Evolutionary conservation across 1,140 invertebrate species (phyloP).

Genomic region (Zaprionus lachaisei): DNA sequence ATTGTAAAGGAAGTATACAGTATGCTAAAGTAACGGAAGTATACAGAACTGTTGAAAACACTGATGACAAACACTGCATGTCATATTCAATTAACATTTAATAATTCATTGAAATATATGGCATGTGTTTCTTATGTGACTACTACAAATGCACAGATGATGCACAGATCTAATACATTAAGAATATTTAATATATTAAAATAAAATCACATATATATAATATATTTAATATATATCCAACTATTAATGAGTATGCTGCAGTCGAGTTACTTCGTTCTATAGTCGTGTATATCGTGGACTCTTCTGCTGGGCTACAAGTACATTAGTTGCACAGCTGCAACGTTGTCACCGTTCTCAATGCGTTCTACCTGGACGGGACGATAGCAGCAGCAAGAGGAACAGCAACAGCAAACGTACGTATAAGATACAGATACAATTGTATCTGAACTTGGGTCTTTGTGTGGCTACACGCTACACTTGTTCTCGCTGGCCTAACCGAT

Average conservation of each 20-base stretch:
- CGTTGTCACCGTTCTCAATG: conserved; percentile 21
- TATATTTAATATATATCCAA: no score
- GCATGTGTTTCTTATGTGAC: no score
- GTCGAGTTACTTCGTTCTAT: background rate
- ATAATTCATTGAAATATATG: no score
- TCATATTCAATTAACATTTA: no score
- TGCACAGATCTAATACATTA: no score
- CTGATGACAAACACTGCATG: no score
- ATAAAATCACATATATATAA: no score
- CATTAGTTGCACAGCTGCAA: conserved; percentile 73
- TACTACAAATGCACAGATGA: no score
- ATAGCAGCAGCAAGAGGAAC: conserved; percentile 19
- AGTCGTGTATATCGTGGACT: background rate
- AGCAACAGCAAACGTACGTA: background rate
- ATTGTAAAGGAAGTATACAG: no score
- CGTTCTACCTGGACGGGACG: conserved; percentile 35
- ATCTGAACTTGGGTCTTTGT: conserved; percentile 52
- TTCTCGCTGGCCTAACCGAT: conserved; percentile 25
- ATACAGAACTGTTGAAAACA: no score
- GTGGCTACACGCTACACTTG: conserved; percentile 70
- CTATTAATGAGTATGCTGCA: background rate
- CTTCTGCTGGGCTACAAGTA: conserved; percentile 42
- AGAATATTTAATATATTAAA: no score
- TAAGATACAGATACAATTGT: conserved; percentile 64
- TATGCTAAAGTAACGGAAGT: no score